A percentile compares a stretch with the other conserved stretches of the same genome.
Conservation (phyloP, 2,113 vertebrate genomes). For the Psammodynastes pulverulentus region DNA sequence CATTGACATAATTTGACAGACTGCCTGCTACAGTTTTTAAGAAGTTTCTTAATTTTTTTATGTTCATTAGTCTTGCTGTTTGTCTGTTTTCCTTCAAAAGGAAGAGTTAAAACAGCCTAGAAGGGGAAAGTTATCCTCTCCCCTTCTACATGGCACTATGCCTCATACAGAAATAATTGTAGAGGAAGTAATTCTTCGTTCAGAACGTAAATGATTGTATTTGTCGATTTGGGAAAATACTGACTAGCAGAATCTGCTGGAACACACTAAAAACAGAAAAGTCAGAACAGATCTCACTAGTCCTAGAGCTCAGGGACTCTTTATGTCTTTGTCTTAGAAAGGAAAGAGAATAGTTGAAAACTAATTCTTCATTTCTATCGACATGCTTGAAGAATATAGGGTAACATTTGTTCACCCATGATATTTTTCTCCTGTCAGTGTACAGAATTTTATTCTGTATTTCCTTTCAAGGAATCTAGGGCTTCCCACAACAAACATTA, state of each 20-base stretch:
- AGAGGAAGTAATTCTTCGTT: no score
- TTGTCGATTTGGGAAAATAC: not conserved
- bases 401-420: not conserved
- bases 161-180: not conserved
- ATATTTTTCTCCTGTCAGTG: not conserved
- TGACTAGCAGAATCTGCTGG: not conserved
- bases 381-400: not conserved
- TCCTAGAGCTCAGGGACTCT: not conserved
- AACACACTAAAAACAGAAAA: not conserved
- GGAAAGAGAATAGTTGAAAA: not conserved
- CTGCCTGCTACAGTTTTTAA: not conserved
- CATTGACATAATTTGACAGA: not conserved
- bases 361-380: not conserved
- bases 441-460: not conserved
- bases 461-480: not conserved
- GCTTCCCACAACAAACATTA: not conserved
- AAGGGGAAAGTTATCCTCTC: not conserved
- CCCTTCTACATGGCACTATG: not conserved
- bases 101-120: not conserved
- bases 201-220: not conserved
- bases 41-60: not conserved
- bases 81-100: not conserved
- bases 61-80: not conserved
- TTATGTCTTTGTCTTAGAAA: not conserved
- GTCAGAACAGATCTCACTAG: not conserved